These are phyloP conservation scores for Drosophila anomelani DNA, from an alignment of 2,888 invertebrate genomes.

Conservation along the genomic window DNA sequence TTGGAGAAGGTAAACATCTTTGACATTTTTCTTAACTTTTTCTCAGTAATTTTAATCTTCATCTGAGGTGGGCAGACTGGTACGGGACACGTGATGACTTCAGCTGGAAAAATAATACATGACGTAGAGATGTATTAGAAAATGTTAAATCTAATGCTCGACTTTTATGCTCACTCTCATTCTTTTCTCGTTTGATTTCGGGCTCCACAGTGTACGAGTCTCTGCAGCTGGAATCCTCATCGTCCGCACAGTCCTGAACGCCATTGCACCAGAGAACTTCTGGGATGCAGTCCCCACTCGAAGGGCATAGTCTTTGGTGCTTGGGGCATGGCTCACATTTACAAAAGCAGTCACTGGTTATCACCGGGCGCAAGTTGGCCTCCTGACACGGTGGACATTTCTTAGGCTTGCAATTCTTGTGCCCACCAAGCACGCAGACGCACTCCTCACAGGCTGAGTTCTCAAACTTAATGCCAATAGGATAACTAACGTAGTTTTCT, in stretches of 20 bases:
- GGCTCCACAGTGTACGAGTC: conserved; percentile 69
- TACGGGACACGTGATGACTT: conserved; percentile 84
- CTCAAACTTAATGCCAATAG: conserved; percentile 89
- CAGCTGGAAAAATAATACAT: conserved; percentile 12
- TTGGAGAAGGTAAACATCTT: conserved; percentile 85
- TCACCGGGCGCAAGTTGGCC: conserved; percentile 86
- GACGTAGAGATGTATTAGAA: not conserved
- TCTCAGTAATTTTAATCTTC: conserved; percentile 84
- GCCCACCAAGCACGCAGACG: conserved; percentile 91
- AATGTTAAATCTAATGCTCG: not conserved
- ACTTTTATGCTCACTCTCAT: conserved; percentile 65
- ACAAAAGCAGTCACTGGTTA: conserved; percentile 90
- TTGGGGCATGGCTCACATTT: conserved; percentile 89
- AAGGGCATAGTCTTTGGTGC: conserved; percentile 89
- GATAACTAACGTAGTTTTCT: conserved; percentile 90
- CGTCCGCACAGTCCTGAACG: conserved; percentile 92
- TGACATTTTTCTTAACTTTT: conserved; percentile 83
- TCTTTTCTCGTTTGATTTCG: conserved; percentile 70
- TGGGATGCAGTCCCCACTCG: conserved; percentile 90
- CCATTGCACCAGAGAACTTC: conserved; percentile 92
- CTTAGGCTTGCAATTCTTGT: conserved; percentile 89
- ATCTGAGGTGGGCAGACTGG: conserved; percentile 86
- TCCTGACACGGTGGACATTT: conserved; percentile 88
- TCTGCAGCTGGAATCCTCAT: conserved; percentile 89
- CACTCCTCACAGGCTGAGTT: conserved; percentile 92